phyloP scores from a whole-genome alignment of 2,888 invertebrate species.

The Scaptomyza tumidula region DNA sequence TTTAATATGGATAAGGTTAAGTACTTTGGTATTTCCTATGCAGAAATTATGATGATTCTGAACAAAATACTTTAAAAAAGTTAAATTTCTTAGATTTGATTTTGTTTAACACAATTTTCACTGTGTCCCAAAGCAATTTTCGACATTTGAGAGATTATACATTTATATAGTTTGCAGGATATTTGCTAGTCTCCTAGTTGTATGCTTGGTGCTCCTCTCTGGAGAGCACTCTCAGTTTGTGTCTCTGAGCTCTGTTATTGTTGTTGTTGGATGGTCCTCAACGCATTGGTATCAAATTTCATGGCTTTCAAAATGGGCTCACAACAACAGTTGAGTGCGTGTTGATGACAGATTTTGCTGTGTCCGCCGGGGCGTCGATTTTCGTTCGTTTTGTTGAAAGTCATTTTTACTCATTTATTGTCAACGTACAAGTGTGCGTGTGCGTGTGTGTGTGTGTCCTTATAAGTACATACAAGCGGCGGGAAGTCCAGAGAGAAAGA shows the following conservation, averaged over 20 bases:
- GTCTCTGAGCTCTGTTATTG: conserved; percentile 13
- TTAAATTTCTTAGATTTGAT: no score
- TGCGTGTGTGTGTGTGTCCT: conserved; percentile 59
- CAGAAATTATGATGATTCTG: no score
- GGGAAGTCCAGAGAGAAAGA: conserved; percentile 39
- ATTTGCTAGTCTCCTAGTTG: conserved; percentile 9
- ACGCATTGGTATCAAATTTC: conserved; percentile 76
- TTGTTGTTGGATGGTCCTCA: conserved; percentile 51
- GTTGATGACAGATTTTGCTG: conserved; percentile 75
- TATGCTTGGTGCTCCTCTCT: neutral
- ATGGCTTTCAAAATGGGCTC: conserved; percentile 67
- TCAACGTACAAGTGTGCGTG: conserved; percentile 57
- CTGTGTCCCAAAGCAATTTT: no score
- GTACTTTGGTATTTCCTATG: no score
- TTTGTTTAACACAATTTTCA: no score
- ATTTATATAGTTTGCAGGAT: neutral
- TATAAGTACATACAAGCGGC: conserved; percentile 54
- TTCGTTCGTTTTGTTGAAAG: conserved; percentile 79
- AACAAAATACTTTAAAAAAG: no score
- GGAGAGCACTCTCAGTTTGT: conserved; percentile 8
- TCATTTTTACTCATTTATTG: conserved; percentile 81
- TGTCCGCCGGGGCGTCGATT: conserved; percentile 59
- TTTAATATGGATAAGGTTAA: no score
- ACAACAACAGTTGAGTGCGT: conserved; percentile 61
- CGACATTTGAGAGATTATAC: no score